phyloP scores from a whole-genome alignment of 2,888 invertebrate genomes.

The Hipparchia sbordonii region DNA sequence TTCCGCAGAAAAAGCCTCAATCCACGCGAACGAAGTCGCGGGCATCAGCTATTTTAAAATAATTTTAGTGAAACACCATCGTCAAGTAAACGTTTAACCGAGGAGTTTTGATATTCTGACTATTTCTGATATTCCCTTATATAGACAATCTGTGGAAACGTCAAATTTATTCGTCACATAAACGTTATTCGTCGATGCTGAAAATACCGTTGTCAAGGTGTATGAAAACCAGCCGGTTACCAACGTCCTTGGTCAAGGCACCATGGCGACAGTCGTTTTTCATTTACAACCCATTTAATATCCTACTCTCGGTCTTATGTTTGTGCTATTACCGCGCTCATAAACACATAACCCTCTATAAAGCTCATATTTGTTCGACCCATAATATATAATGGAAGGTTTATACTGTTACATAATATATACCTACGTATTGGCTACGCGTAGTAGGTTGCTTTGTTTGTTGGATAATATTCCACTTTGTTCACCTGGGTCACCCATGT shows the following conservation, averaged over 20 bases:
- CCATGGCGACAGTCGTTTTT: conserved; percentile 32
- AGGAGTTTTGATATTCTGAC: no score
- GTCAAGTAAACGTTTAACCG: no score
- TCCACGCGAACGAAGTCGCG: no score
- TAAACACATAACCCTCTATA: conserved; percentile 21
- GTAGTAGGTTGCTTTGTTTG: not conserved
- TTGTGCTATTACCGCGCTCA: conserved; percentile 26
- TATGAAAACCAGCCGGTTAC: conserved; percentile 15
- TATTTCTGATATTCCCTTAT: no score
- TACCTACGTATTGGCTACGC: no score
- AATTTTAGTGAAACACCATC: no score
- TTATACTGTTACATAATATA: not conserved
- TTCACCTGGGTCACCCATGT: no score
- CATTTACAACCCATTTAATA: conserved; percentile 41
- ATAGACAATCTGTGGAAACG: no score
- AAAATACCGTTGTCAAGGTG: not conserved
- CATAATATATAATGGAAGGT: conserved; percentile 10
- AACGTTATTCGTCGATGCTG: no score
- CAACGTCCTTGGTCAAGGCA: conserved; percentile 25
- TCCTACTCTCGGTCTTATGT: conserved; percentile 27
- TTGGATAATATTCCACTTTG: not conserved
- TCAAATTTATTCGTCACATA: no score
- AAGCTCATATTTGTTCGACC: conserved; percentile 21
- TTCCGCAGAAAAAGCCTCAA: no score
- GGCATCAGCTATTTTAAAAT: no score